These are phyloP conservation scores for Aspidiotus rigidus DNA, from an alignment of 2,888 invertebrate genomes.

Conservation along the genomic window DNA sequence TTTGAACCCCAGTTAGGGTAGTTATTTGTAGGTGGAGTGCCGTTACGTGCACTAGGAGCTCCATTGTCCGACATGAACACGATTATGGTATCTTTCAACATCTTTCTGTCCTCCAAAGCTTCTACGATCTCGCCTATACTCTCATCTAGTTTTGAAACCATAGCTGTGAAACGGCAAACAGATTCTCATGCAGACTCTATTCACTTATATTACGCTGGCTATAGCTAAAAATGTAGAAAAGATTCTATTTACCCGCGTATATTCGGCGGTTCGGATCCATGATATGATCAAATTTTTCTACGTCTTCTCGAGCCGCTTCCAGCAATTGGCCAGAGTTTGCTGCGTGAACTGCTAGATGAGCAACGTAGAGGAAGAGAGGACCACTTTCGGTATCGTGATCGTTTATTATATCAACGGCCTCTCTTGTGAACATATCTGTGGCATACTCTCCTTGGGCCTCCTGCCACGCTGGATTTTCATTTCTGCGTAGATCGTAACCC, in stretches of 20 bases:
- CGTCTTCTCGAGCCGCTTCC: constrained; percentile 53
- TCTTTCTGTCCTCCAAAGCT: constrained; percentile 47
- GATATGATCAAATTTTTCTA: constrained; percentile 60
- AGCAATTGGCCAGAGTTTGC: constrained; percentile 42
- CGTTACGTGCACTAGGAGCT: constrained; percentile 46
- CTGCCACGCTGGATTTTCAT: constrained; percentile 41
- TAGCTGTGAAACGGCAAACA: constrained; percentile 43
- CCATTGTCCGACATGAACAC: constrained; percentile 58
- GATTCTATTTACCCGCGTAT: constrained; percentile 57
- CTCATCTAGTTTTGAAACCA: constrained; percentile 55
- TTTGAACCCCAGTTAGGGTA: constrained; percentile 51
- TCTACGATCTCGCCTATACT: constrained; percentile 52
- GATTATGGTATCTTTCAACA: constrained; percentile 54
- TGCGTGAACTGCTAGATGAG: constrained; percentile 49
- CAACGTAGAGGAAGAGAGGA: constrained; percentile 50
- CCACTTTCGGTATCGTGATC: constrained; percentile 41
- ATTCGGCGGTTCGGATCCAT: constrained; percentile 57
- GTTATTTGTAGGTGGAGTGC: constrained; percentile 35
- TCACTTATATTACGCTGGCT: neutral
- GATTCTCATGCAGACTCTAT: neutral
- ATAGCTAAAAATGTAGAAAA: neutral
- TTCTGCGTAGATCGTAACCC: constrained; percentile 45
- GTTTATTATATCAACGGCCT: constrained; percentile 45
- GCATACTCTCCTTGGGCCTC: constrained; percentile 45
- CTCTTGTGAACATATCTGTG: constrained; percentile 46